Base-by-base conservation (phyloP, 2,888 invertebrate genomes). In the Troglohyphantes excavatus region DNA sequence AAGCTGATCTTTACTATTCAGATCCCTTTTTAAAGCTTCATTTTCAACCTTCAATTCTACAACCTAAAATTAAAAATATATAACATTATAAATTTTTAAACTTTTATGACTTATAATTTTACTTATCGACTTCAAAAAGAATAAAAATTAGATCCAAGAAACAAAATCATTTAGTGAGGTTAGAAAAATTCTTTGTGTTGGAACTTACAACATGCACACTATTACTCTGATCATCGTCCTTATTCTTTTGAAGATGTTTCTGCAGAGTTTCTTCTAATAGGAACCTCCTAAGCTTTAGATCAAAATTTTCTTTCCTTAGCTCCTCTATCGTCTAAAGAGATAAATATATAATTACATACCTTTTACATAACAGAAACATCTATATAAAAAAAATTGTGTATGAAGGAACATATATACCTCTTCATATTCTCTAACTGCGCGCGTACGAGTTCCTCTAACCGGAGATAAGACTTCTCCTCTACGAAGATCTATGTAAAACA, bases 241-340 rank as follows among this genome's bases (percentile, higher is more conserved):
- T 86, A 73, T 65, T 61, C 17, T 59, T 63, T 11, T 39, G 17
- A 9, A 33, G 75, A 53, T 43, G 53, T 63, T 91, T 84, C 0
- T 84, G 70, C 1, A 39, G 27, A 17, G n/a, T 61, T 67, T 89
- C 85, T 72, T 98, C 98, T 91, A 98, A 94, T 93, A 98, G 97
- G 94, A 97, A 98, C 92, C 98, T 96, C 81, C 98, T 95, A 92
- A 98, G 94, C 94, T 98, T 98, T 23, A 98, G 94, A 94, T 97
- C 96, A 93, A 98, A 98, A 93, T 98, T 98, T 93, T 98, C 98
- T 93, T 97, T 98, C 92, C 96, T 96, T 91, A 98, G 94, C 70
- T 95, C 95, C 78, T 95, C 95, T 91, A 98, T 91, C 26, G 89
- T 78, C 91, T 90, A 29, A 68, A 68, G 19, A 19, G 46, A 75